phyloP scores from a whole-genome alignment of 2,888 invertebrate genomes.

The Schizotus pectinicornis region DNA sequence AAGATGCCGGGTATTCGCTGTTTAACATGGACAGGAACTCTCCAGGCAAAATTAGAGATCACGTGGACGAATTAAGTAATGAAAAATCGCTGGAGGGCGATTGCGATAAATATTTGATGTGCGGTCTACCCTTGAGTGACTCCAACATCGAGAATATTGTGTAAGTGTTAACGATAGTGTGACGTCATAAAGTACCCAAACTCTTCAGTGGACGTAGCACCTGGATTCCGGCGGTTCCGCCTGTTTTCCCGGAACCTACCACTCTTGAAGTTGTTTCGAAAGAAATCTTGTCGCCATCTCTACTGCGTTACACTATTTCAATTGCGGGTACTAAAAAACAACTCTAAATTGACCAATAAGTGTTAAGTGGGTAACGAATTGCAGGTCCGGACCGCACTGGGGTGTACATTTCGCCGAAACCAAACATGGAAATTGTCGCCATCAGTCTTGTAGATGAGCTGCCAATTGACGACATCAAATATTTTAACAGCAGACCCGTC shows the following conservation, averaged over 20 bases:
- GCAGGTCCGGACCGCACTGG: constrained; percentile 65
- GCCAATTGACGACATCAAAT: constrained; percentile 17
- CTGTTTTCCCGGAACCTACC: constrained; percentile 42
- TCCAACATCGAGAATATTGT: constrained; percentile 39
- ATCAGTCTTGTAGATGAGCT: constrained; percentile 62
- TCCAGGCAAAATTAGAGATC: constrained; percentile 43
- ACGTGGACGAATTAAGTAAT: constrained; percentile 42
- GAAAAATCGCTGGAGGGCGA: constrained; percentile 40
- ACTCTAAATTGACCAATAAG: no score
- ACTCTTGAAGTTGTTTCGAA: constrained; percentile 41
- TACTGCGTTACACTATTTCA: constrained; percentile 59
- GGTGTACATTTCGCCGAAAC: constrained; percentile 65
- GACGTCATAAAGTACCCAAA: no score
- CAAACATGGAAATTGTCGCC: constrained; percentile 59
- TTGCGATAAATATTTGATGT: constrained; percentile 46
- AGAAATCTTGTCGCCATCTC: constrained; percentile 51
- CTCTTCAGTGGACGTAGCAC: constrained; percentile 46
- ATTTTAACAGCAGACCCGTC: constrained; percentile 39
- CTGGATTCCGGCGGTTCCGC: constrained; percentile 50
- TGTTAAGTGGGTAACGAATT: no score
- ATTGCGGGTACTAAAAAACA: constrained; percentile 54
- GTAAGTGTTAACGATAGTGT: no score
- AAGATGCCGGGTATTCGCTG: constrained; percentile 50
- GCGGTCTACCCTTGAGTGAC: constrained; percentile 51
- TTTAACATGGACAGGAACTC: constrained; percentile 53